Base-by-base conservation (phyloP, 2,113 vertebrate species). In the Gambusia affinis region DNA sequence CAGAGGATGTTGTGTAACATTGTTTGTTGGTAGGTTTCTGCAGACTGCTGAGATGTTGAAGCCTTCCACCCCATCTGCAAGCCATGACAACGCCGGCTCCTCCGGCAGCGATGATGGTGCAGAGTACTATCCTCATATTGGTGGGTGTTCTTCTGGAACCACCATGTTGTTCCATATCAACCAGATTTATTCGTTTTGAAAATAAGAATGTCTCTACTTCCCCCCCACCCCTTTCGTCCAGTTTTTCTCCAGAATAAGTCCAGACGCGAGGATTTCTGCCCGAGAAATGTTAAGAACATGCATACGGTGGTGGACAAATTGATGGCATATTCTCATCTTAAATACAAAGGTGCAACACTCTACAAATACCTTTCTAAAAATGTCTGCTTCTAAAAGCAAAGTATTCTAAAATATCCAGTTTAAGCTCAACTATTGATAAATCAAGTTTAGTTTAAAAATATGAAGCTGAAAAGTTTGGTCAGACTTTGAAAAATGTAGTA, bases 41-140 rank as follows among this genome's bases (percentile, higher is more conserved):
- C 97, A 96, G 88, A 96, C 96, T 0, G 97, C 96, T 1, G 97
- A 97, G 88, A 98, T 98, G 97, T 87, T 96, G 81, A 98, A 98
- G 77, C 97, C 97, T 1, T 97, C 96, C 19, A 97, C 96, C 15
- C 96, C 96, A 0, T 97, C 96, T 24, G 95, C 96, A 76, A 96
- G 95, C 85, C 96, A 97, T 0, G 96, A 97, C 87, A 95, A 94
- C 87, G 91, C 92, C 3, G 93, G 95, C n/a, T 94, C 95, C 0
- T 91, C 95, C 0, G 95, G 96, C 67, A 91, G 82, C 0, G 96
- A 97, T 0, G 96, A 98, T 35, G 96, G 95, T 61, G 92, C 95
- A 0, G 97, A 98, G 88, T 97, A 98, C 88, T 98, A 98, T 75
- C 91, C 92, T 67, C 89, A 93, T 28, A 91, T 93, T 85, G 92